Base-by-base conservation (phyloP, 2,797 vertebrate genomes). In the Lagocephalus sceleratus region DNA sequence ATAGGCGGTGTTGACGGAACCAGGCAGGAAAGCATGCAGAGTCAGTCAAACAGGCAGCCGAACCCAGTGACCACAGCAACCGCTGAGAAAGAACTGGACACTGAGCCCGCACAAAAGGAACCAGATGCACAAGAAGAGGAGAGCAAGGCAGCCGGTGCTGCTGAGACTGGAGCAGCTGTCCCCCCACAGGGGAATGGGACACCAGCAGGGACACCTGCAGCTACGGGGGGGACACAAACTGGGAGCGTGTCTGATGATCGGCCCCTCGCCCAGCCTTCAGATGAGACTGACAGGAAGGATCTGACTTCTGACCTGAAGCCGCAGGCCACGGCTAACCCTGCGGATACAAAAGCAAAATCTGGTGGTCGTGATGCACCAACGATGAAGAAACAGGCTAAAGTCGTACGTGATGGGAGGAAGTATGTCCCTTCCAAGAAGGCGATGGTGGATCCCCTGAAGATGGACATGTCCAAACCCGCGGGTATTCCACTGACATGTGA, bases 391-490 rank as follows among this genome's bases (percentile, higher is more conserved):
- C 58, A 54, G 47, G 62, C 60, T 3, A 68, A 79, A 71, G 20
- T 26, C 47, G 67, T 20, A 0, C 50, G 16, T 12, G 53, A 67
- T 0, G 63, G 50, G 0, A 87, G 65, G 68, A 91, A 81, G 63
- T 82, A 82, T 52, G 78, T 91, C 54, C 85, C 84, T 12, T 86
- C 85, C 43, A 92, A 91, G 74, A 91, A 88, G 62, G 84, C 88
- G 53, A 87, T 90, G 82, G 41, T 84, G 7, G 89, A 92, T 55
- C 91, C 91, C 25, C 76, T 93, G 55, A 91, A 91, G 68, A 82
- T 92, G 40, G 88, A 92, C 66, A 89, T 91, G 87, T 76, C 89
- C 45, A 85, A 79, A 53, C 75, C 67, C 0, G 50, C 71, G 5
- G 53, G 73, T 15, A 73, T 75, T 11, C 88, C 87, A 51, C 85